phyloP scores from a whole-genome alignment of 2,113 vertebrate species.

The Eupsittula cactorum region DNA sequence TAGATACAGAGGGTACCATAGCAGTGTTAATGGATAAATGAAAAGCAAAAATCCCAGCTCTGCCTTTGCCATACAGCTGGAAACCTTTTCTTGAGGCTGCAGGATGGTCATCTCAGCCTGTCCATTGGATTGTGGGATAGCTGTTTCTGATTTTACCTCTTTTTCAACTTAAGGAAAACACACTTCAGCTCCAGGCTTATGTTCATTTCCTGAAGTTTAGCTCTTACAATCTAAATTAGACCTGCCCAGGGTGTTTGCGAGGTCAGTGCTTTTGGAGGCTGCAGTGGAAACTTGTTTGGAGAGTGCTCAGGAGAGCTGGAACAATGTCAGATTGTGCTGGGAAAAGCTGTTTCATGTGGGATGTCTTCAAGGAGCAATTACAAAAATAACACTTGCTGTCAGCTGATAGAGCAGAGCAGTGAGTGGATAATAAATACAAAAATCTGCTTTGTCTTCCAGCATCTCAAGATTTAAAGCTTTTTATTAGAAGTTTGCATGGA shows the following conservation, averaged over 20 bases:
- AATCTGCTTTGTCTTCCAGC: constrained; percentile 5
- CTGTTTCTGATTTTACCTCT: background rate
- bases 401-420: background rate
- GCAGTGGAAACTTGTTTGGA: constrained; percentile 54
- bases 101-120: background rate
- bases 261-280: constrained; percentile 46
- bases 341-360: constrained; percentile 49
- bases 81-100: background rate
- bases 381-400: constrained; percentile 40
- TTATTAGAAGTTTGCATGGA: background rate
- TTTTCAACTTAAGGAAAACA: constrained; percentile 32
- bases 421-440: background rate
- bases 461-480: background rate
- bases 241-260: constrained; percentile 10
- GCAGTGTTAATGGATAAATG: background rate
- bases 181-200: background rate
- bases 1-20: background rate
- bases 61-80: background rate
- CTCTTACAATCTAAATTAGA: background rate
- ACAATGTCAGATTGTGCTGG: constrained; percentile 53
- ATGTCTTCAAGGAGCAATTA: constrained; percentile 53
- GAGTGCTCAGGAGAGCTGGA: constrained; percentile 25
- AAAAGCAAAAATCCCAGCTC: background rate
- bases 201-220: constrained; percentile 26
- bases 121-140: background rate